Base-by-base conservation (phyloP, 2,797 vertebrate species). In the Lepus oiostolus region DNA sequence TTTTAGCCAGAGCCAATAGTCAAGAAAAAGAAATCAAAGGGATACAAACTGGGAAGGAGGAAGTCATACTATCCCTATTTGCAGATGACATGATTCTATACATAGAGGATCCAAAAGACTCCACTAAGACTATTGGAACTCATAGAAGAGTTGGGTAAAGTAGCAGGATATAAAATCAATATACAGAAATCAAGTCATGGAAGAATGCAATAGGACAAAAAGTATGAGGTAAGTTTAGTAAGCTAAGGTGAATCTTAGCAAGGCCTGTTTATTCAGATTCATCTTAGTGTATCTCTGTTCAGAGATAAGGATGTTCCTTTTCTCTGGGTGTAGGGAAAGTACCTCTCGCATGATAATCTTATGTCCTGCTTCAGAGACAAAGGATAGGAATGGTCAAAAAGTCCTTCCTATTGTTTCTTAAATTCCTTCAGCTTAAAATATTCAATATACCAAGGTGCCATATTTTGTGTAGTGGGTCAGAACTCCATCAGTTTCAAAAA, bases 401-500 rank as follows among this genome's bases (percentile, higher is more conserved):
- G 2, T 28, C 11, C 26, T 42, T 71, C 30, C 19, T 35, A 22
- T 24, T 11, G 32, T 63, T 83, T 76, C 32, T 82, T 50, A 91
- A 12, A n/a, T 87, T 81, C 32, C 79, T 63, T 81, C 26, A 68
- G 9, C 38, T 74, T 58, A 54, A 91, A 75, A 63, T 65, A 81
- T 30, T 52, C 60, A 83, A 28, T 24, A 38, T 35, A 10, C 68
- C 47, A 75, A 71, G 3, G 13, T 71, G 19, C n/a, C 47, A 26
- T 80, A 60, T 26, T 21, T 84, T 60, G 71, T 11, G 4, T 38
- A 72, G 10, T 19, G 21, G 26, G 28, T 85, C 30, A 9, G 7
- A 88, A 74, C 4, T 30, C 6, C 12, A 76, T 74, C 62, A 30
- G 4, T 92, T 94, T 93, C 58, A 52, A 93, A 91, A 75, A 19